Evolutionary conservation across 2,888 invertebrate species (phyloP).

Genomic region (Papilio elwesi): DNA sequence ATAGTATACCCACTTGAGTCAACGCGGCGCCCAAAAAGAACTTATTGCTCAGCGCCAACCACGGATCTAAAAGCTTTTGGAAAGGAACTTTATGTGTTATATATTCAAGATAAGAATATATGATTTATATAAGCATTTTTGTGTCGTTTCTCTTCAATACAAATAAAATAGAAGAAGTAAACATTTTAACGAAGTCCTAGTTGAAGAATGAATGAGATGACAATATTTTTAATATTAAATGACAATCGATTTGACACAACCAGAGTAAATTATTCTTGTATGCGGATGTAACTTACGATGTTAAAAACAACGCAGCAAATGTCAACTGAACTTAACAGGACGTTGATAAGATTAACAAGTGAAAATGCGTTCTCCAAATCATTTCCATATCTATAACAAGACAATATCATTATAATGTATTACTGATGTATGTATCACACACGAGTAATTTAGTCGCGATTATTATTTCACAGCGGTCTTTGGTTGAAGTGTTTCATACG

Average conservation of each 20-base stretch:
- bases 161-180: too few species aligned
- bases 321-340: slow-evolving; percentile 69
- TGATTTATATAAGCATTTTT: too few species aligned
- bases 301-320: slow-evolving; percentile 72
- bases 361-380: slow-evolving; percentile 69
- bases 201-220: too few species aligned
- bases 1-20: slow-evolving; percentile 71
- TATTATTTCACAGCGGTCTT: too few species aligned
- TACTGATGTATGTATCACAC: too few species aligned
- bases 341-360: slow-evolving; percentile 68
- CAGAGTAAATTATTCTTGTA: too few species aligned
- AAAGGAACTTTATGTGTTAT: slow-evolving; percentile 21
- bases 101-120: background rate
- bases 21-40: slow-evolving; percentile 68
- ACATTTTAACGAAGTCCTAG: too few species aligned
- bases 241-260: too few species aligned
- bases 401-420: background rate
- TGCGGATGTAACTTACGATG: slow-evolving; percentile 60
- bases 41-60: slow-evolving; percentile 72
- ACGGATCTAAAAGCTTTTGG: slow-evolving; percentile 66
- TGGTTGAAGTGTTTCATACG: too few species aligned
- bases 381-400: slow-evolving; percentile 61
- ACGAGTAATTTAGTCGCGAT: too few species aligned
- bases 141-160: too few species aligned
- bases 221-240: too few species aligned